A percentile compares a stretch with the other conserved stretches of the same genome.
These are phyloP conservation scores for Chrysemys picta DNA, from an alignment of 2,113 vertebrate genomes.

Conservation along the genomic window DNA sequence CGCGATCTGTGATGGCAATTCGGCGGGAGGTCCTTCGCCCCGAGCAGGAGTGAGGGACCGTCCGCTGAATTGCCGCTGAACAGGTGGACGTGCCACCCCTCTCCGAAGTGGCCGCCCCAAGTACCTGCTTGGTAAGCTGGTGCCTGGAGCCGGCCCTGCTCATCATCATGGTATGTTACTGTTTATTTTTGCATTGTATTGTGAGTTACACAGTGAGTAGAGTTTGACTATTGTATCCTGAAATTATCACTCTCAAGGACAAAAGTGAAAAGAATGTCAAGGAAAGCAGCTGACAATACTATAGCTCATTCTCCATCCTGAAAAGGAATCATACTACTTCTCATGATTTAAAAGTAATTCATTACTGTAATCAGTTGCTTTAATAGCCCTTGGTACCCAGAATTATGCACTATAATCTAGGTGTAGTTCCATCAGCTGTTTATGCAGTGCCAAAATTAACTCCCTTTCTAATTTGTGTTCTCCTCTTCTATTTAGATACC, in stretches of 20 bases:
- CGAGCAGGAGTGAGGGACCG: too few relatives aligned
- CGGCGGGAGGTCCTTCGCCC: too few relatives aligned
- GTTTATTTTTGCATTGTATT: not conserved
- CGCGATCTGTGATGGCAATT: too few relatives aligned
- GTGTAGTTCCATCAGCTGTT: not conserved
- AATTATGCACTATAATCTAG: constrained; percentile 32
- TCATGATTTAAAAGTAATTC: constrained; percentile 37
- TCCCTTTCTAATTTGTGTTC: not conserved
- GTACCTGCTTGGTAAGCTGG: too few relatives aligned
- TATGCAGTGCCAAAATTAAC: not conserved
- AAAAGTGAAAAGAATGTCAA: not conserved
- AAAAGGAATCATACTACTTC: not conserved
- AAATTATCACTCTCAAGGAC: not conserved
- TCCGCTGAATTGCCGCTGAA: too few relatives aligned
- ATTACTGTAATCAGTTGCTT: constrained; percentile 33
- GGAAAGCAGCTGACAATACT: not conserved
- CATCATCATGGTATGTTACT: not conserved
- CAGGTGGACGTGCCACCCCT: too few relatives aligned
- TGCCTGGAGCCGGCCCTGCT: too few relatives aligned
- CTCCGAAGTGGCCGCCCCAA: too few relatives aligned
- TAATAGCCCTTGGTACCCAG: constrained; percentile 46
- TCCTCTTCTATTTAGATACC: not conserved
- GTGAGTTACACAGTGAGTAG: not conserved
- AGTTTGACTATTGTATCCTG: not conserved
- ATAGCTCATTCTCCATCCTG: not conserved